Conservation (phyloP, 2,888 invertebrate species). For the Metellina segmentata region DNA sequence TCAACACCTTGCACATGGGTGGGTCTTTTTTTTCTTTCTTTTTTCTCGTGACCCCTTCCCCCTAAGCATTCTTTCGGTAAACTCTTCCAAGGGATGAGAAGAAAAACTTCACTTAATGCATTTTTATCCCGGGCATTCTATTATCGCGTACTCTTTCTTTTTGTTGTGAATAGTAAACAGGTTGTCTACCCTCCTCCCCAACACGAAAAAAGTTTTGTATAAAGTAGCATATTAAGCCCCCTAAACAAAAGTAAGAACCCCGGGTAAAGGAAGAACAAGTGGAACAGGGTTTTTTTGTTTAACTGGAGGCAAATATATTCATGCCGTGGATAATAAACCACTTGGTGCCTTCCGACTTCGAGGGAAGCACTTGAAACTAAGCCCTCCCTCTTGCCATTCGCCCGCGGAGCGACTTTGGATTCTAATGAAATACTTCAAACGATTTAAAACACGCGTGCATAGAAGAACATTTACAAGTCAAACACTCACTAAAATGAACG, state of each 20-base stretch:
- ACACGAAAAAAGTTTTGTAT: slow-evolving; percentile 69
- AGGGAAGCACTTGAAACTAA: slow-evolving; percentile 44
- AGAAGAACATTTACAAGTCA: background rate
- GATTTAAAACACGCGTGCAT: background rate
- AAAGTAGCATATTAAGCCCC: slow-evolving; percentile 72
- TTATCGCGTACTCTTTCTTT: slow-evolving; percentile 59
- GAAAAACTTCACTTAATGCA: slow-evolving; percentile 66
- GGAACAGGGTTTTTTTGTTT: slow-evolving; percentile 45
- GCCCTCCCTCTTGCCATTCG: slow-evolving; percentile 1
- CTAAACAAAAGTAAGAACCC: slow-evolving; percentile 69
- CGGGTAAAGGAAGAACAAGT: slow-evolving; percentile 34
- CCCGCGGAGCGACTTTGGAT: background rate
- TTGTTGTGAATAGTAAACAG: slow-evolving; percentile 75
- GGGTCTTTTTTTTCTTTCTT: slow-evolving; percentile 29
- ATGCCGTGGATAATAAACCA: slow-evolving; percentile 71
- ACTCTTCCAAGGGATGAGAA: slow-evolving; percentile 14
- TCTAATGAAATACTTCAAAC: background rate
- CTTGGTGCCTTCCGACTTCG: slow-evolving; percentile 61
- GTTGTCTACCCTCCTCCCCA: background rate
- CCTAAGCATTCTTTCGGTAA: slow-evolving; percentile 20
- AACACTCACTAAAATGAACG: background rate
- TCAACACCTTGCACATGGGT: slow-evolving; percentile 70
- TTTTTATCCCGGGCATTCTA: slow-evolving; percentile 61
- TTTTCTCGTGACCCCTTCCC: slow-evolving; percentile 10
- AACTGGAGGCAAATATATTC: slow-evolving; percentile 65